Evolutionary conservation across 2,888 invertebrate genomes (phyloP), one percentile per base, ranked within the genome.

Genomic region (Drosophila trichaetosa): DNA sequence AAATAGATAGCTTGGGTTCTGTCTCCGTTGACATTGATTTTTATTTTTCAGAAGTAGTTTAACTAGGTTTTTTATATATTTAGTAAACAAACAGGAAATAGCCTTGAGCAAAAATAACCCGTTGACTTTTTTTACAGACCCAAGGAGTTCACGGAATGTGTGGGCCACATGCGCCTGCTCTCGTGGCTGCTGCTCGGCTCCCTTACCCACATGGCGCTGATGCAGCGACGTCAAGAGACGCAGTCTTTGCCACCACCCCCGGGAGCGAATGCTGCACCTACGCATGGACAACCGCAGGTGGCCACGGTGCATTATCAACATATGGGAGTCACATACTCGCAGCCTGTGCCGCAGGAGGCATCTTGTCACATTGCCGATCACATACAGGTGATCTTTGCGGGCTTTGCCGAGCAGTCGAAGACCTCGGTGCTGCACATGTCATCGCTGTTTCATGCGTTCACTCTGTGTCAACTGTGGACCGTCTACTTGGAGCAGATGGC

Each of bases 401-500:
- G 98, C 13, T 99, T 99, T 94, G 98, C 98, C 38, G 99, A 99
- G 91, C 98, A 98, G 91, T 96, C 97, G 2, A 98, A 98, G 94
- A 95, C 97, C 4, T 98, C 97, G 1, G 97, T 98, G 7, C 94
- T 97, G 63, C 98, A 99, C 91, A 98, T 99, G 98, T 98, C 97
- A 60, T 98, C 99, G 1, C 94, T 99, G 60, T 99, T 98, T 93
- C 98, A 99, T 93, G 98, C 99, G 5, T 99, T 99, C 93, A 97
- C 99, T 72, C 95, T 99, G 57, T 99, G 99, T 92, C 99, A 99
- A 95, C 94, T 99, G 76, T 99, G 99, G 99, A 99, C 99, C 0
- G 96, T 99, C 83, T 99, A 99, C 94, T 95, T 99, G 92, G 99
- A 99, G 93, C 97, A 97, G 93, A 94, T 96, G 87, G 96, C 97